Conservation (phyloP, 2,888 invertebrate species). For the Stenodema calcarata region DNA sequence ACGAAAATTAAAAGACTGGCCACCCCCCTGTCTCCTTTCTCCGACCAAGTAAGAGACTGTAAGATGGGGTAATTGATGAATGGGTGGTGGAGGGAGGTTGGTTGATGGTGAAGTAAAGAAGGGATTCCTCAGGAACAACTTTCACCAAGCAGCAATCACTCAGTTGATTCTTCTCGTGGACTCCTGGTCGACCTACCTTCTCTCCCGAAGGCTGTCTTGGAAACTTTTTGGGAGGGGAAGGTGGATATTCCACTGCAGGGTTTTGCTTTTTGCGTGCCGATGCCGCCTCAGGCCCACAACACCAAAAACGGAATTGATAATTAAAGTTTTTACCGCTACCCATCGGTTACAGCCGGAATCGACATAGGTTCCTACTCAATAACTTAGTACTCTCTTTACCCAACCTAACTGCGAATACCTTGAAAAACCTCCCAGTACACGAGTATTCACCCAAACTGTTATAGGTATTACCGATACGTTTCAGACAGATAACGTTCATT, state of each 20-base stretch:
- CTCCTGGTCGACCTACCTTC: conserved; percentile 34
- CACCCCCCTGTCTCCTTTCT: background rate
- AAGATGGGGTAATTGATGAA: conserved; percentile 24
- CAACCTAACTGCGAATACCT: no score
- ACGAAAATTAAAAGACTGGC: no score
- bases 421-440: no score
- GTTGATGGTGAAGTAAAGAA: background rate
- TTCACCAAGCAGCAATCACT: conserved; percentile 32
- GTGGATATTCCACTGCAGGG: background rate
- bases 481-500: no score
- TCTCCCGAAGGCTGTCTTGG: background rate
- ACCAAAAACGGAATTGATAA: background rate
- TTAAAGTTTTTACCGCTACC: background rate
- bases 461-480: no score
- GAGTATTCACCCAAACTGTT: no score
- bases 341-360: background rate
- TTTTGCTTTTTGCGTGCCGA: background rate
- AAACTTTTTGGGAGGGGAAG: background rate
- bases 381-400: no score
- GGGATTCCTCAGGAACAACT: conserved; percentile 34
- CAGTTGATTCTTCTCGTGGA: conserved; percentile 30
- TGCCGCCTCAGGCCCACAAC: background rate
- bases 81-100: background rate
- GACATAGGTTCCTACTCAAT: background rate
- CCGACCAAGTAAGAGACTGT: background rate